phyloP scores from a whole-genome alignment of 2,113 vertebrate species.

The Hystrix brachyura region DNA sequence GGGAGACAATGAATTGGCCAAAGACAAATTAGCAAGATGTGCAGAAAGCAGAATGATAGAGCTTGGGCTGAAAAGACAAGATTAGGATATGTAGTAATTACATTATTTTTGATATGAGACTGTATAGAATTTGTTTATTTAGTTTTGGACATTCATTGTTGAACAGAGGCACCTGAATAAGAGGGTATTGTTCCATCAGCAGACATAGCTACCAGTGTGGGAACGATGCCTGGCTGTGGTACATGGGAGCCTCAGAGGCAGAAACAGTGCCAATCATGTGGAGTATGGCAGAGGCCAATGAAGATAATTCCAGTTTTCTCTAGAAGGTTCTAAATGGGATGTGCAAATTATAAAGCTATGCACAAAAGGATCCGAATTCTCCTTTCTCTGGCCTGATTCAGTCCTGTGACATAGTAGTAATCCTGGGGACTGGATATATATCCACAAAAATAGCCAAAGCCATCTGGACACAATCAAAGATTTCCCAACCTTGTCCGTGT shows the following conservation, averaged over 20 bases:
- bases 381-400: constrained; percentile 1
- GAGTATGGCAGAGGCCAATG: not conserved
- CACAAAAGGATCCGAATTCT: constrained; percentile 37
- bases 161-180: not conserved
- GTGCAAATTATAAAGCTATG: not conserved
- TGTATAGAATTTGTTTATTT: not conserved
- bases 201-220: not conserved
- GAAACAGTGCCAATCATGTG: not conserved
- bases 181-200: not conserved
- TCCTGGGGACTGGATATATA: not conserved
- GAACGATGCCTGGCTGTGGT: not conserved
- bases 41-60: not conserved
- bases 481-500: constrained; percentile 19
- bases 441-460: not conserved
- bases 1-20: not conserved
- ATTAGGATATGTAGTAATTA: not conserved
- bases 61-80: constrained; percentile 1
- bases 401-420: not conserved
- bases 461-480: constrained; percentile 31
- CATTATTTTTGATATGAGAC: not conserved
- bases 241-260: not conserved
- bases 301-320: not conserved
- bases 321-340: not conserved
- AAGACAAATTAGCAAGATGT: not conserved
- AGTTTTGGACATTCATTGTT: not conserved